Evolutionary conservation across 1,140 invertebrate species (phyloP).

Genomic region (Polypedilum pembai): DNA sequence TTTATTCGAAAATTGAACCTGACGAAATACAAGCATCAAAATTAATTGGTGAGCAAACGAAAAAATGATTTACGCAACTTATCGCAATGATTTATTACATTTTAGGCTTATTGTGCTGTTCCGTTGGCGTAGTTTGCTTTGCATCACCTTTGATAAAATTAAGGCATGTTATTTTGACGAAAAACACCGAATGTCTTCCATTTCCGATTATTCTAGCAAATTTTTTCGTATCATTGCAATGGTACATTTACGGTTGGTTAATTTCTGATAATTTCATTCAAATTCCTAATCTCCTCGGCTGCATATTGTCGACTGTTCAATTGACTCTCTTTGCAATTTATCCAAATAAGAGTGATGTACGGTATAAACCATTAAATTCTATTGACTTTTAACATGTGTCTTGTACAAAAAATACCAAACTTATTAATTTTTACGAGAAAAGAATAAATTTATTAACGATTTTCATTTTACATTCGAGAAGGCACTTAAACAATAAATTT

Average conservation of each 20-base stretch:
- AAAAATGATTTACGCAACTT: neutral
- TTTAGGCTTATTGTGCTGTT: constrained; percentile 47
- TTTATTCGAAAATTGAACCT: constrained; percentile 33
- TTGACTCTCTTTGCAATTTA: constrained; percentile 62
- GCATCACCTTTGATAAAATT: constrained; percentile 68
- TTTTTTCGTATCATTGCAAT: constrained; percentile 64
- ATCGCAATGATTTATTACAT: neutral
- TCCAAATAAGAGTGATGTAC: constrained; percentile 47
- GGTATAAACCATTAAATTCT: constrained; percentile 34
- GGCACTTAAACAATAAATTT: constrained; percentile 23
- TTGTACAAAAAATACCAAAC: no score
- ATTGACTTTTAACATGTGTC: neutral
- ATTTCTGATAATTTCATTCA: constrained; percentile 63
- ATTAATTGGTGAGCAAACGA: constrained; percentile 35
- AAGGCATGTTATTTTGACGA: constrained; percentile 64
- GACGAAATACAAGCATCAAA: constrained; percentile 33
- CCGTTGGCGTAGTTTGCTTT: constrained; percentile 66
- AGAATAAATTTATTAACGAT: no score
- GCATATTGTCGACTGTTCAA: constrained; percentile 57
- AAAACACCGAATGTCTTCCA: constrained; percentile 67
- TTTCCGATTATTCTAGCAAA: constrained; percentile 69
- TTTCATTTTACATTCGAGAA: neutral
- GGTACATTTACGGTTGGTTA: constrained; percentile 66
- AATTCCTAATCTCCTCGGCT: constrained; percentile 65
- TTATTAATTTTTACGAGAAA: no score